phyloP scores from a whole-genome alignment of 2,888 invertebrate genomes.

The Auanema freiburgensis region DNA sequence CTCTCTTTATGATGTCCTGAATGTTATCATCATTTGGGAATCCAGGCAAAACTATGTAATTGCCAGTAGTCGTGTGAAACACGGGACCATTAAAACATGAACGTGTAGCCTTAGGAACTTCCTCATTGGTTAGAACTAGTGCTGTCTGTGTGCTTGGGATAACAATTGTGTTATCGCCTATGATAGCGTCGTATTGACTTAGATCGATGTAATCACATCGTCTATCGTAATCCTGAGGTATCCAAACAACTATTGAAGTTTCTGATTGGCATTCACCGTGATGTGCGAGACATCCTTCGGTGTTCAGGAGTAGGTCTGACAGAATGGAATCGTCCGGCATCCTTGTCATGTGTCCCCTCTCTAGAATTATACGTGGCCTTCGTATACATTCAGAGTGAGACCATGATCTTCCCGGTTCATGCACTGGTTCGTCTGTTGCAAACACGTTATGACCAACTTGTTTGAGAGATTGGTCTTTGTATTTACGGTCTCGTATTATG shows the following conservation, averaged over 20 bases:
- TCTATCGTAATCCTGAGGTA: not conserved
- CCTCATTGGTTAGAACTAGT: not conserved
- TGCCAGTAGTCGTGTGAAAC: too few relatives aligned
- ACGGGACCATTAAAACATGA: too few relatives aligned
- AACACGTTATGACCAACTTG: not conserved
- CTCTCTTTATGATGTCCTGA: too few relatives aligned
- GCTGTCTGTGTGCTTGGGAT: not conserved
- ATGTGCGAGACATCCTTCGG: not conserved
- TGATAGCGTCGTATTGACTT: not conserved
- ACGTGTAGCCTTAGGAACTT: too few relatives aligned
- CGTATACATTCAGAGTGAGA: not conserved
- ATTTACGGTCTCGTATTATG: constrained; percentile 1
- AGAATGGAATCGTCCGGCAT: constrained; percentile 4
- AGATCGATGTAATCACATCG: constrained; percentile 1
- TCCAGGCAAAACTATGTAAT: too few relatives aligned
- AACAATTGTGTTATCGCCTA: not conserved
- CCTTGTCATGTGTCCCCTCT: constrained; percentile 1
- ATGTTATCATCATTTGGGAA: too few relatives aligned
- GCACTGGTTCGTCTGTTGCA: not conserved
- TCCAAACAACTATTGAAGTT: not conserved
- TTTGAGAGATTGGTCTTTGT: not conserved
- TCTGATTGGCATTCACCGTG: not conserved
- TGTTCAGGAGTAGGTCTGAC: not conserved
- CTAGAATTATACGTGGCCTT: not conserved
- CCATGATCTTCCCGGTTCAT: not conserved